Conservation (phyloP, 1,140 invertebrate genomes). For the Helicoverpa armigera region DNA sequence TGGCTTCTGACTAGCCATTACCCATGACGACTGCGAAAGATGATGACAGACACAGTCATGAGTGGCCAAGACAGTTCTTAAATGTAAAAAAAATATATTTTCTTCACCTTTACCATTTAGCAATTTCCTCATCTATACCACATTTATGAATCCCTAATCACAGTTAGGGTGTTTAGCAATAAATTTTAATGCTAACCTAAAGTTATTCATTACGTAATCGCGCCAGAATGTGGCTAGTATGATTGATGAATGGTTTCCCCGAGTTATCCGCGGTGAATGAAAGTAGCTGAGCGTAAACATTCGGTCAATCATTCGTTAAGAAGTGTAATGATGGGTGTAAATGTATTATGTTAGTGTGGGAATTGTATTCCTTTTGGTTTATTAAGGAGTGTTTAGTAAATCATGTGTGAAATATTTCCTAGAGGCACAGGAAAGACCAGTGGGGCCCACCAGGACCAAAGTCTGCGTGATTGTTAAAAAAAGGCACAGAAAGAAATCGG, state of each 20-base stretch:
- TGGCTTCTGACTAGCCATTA: too few species aligned
- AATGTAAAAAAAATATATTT: neutral
- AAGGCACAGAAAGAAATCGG: too few species aligned
- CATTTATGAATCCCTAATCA: slow-evolving; percentile 18
- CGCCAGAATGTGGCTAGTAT: slow-evolving; percentile 43
- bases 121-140: slow-evolving; percentile 7
- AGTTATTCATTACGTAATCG: slow-evolving; percentile 57
- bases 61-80: too few species aligned
- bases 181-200: slow-evolving; percentile 49
- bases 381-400: neutral
- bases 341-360: slow-evolving; percentile 1
- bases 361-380: neutral
- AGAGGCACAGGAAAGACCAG: too few species aligned
- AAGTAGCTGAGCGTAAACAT: slow-evolving; percentile 24
- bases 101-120: neutral
- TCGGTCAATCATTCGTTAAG: slow-evolving; percentile 36
- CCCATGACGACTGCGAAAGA: too few species aligned
- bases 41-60: too few species aligned
- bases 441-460: too few species aligned
- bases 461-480: too few species aligned
- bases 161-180: slow-evolving; percentile 26
- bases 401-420: too few species aligned
- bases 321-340: slow-evolving; percentile 24
- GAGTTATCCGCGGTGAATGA: slow-evolving; percentile 12
- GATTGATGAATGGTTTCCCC: slow-evolving; percentile 49